phyloP scores from a whole-genome alignment of 2,797 vertebrate genomes.

The Graptemys geographica region DNA sequence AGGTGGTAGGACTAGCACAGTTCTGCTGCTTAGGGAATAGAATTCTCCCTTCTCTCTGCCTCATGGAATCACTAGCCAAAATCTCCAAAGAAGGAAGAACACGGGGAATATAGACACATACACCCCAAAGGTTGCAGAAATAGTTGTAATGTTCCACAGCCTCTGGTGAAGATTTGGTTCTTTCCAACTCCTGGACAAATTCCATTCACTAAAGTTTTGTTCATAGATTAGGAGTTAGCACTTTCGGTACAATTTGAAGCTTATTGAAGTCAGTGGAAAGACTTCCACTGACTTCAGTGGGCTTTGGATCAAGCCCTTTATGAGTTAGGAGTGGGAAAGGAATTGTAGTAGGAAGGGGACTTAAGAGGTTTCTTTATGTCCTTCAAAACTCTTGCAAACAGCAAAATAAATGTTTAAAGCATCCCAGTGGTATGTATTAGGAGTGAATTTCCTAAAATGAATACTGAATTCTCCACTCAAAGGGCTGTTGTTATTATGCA shows the following conservation, averaged over 20 bases:
- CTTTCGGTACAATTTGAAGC: not conserved
- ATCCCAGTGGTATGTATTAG: not conserved
- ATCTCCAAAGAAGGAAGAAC: not conserved
- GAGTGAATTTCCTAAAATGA: not conserved
- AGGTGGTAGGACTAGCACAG: rapidly evolving
- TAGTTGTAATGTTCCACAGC: not conserved
- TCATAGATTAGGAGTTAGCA: not conserved
- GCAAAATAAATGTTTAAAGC: constrained; percentile 52
- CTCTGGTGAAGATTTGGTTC: not conserved
- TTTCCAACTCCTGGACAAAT: not conserved
- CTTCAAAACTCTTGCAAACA: constrained; percentile 28
- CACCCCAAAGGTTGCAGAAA: not conserved
- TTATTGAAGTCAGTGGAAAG: not conserved
- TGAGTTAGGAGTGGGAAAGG: not conserved
- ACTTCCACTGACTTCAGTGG: not conserved
- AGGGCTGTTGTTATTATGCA: constrained; percentile 22
- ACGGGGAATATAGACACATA: rapidly evolving
- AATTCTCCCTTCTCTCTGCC: not conserved
- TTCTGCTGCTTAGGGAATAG: not conserved
- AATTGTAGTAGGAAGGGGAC: rapidly evolving
- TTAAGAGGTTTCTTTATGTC: not conserved
- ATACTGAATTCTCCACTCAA: constrained; percentile 2
- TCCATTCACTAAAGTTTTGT: not conserved
- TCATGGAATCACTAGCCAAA: not conserved
- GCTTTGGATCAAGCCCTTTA: not conserved